Percentiles rank a stretch among this genome's conserved stretches.
Evolutionary conservation across 2,113 vertebrate genomes (phyloP).

Genomic region (Phoxinus phoxinus): DNA sequence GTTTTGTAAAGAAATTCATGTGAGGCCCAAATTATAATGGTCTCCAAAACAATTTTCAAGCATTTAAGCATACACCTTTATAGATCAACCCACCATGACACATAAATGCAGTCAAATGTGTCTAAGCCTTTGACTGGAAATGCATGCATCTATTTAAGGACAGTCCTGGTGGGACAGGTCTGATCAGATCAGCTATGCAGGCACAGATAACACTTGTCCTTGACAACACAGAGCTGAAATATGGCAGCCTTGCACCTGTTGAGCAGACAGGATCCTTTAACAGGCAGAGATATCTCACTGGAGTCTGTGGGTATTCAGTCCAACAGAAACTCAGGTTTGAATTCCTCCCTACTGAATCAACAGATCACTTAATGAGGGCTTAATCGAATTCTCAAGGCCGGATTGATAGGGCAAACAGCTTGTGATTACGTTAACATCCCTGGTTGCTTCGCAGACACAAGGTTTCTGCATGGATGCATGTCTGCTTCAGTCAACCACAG

Average conservation of each 20-base stretch:
- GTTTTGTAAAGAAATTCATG: not conserved
- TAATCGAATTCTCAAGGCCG: conserved; percentile 47
- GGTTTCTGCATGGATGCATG: conserved; percentile 13
- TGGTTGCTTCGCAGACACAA: conserved; percentile 20
- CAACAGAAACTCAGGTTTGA: not conserved
- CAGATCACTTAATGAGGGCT: not conserved
- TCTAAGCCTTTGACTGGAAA: not conserved
- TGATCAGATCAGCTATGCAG: conserved; percentile 20
- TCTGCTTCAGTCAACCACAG: conserved; percentile 41
- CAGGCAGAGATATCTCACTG: conserved; percentile 44
- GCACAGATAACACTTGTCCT: conserved; percentile 50
- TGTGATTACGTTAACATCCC: conserved; percentile 34
- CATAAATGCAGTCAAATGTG: not conserved
- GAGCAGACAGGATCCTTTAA: conserved; percentile 38
- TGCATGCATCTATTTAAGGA: not conserved
- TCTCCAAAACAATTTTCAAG: not conserved
- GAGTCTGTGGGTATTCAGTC: conserved; percentile 35
- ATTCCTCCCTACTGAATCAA: not conserved
- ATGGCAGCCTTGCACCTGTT: conserved; percentile 58
- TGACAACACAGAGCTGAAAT: conserved; percentile 50
- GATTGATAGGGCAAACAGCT: conserved; percentile 47
- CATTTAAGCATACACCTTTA: not conserved
- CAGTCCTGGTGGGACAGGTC: not conserved
- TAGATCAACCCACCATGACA: not conserved
- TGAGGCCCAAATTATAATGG: not conserved